Conservation (phyloP, 2,888 invertebrate genomes). For the Cheiracanthium punctorium region DNA sequence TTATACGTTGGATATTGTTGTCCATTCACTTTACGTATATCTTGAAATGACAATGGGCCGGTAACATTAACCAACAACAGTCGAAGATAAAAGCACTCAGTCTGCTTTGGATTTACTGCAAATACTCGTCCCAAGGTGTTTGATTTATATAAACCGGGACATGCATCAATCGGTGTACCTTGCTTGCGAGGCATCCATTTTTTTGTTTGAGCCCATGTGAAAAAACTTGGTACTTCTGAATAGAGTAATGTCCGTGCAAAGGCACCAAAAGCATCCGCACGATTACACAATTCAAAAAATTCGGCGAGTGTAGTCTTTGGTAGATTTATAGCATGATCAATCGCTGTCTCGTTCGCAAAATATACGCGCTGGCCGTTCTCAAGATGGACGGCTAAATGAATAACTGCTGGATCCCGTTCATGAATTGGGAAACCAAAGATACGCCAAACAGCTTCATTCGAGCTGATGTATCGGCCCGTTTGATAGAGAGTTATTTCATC, state of each 20-base stretch:
- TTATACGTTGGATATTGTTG: no score
- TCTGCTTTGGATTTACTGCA: neutral
- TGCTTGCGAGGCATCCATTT: slow-evolving; percentile 53
- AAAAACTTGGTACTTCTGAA: neutral
- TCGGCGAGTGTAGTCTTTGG: neutral
- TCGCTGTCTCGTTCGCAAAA: neutral
- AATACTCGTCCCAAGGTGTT: neutral
- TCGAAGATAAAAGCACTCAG: slow-evolving; percentile 18
- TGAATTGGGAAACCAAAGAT: slow-evolving; percentile 32
- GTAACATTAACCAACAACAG: slow-evolving; percentile 3
- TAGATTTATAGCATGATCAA: neutral
- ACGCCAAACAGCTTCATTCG: slow-evolving; percentile 37
- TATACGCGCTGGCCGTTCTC: slow-evolving; percentile 63
- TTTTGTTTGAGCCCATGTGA: neutral
- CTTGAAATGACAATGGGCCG: slow-evolving; percentile 3
- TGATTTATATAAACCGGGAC: neutral
- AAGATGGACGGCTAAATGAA: slow-evolving; percentile 31
- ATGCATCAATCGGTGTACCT: slow-evolving; percentile 20
- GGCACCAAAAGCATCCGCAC: neutral
- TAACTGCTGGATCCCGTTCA: slow-evolving; percentile 38
- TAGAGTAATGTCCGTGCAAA: slow-evolving; percentile 40
- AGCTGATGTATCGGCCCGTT: slow-evolving; percentile 19
- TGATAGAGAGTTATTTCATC: no score
- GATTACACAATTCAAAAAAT: neutral
- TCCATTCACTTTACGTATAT: neutral